phyloP scores from a whole-genome alignment of 2,113 vertebrate species.

The Rhea pennata region DNA sequence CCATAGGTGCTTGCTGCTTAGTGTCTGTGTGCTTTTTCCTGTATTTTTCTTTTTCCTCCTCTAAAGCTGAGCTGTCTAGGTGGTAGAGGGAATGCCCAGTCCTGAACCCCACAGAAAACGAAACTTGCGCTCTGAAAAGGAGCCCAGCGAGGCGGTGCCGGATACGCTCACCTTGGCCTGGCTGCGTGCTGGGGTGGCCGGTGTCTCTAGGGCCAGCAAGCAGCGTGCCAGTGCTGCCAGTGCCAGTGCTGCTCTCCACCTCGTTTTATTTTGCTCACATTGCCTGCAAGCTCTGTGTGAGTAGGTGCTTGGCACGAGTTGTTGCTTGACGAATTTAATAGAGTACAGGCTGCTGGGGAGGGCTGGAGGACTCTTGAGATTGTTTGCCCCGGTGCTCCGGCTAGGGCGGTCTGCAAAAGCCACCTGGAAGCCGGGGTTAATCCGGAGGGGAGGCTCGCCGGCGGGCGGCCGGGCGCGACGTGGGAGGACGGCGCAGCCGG shows the following conservation, averaged over 20 bases:
- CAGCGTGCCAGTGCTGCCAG: no score
- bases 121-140: neutral
- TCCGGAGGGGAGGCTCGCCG: neutral
- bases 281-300: no score
- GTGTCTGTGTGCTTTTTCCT: neutral
- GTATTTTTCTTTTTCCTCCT: neutral
- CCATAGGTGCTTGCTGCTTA: neutral
- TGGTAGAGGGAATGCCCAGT: neutral
- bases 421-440: neutral
- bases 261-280: no score
- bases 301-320: no score
- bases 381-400: no score
- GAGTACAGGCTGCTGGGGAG: neutral
- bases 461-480: neutral
- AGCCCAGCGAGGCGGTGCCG: neutral
- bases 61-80: neutral
- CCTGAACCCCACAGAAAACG: neutral
- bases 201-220: no score
- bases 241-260: no score
- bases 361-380: neutral
- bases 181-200: neutral
- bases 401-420: neutral
- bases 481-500: no score
- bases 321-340: no score
- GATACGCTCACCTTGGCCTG: neutral